Evolutionary conservation across 92 coral and sea anemone species (phyloP).

Genomic region (Pocillopora meandrina): DNA sequence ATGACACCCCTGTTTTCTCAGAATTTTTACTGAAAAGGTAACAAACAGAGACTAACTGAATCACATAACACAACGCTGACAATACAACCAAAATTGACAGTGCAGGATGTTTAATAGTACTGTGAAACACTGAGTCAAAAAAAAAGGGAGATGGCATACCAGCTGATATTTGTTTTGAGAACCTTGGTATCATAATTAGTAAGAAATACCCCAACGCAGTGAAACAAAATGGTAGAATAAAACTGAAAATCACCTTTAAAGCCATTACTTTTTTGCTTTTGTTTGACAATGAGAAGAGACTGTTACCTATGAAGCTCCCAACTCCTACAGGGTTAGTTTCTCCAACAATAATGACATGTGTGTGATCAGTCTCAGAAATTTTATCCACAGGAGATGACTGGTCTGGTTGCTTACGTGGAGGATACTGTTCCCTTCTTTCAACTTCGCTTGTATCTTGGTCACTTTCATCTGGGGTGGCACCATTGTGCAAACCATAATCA

Average conservation of each 20-base stretch:
- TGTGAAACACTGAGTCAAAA: neutral
- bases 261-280: neutral
- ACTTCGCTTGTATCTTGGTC: no score
- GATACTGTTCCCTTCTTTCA: no score
- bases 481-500: neutral
- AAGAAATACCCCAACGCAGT: neutral
- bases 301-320: constrained; percentile 22
- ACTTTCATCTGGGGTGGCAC: no score
- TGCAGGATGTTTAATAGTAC: neutral
- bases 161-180: neutral
- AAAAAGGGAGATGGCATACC: constrained; percentile 7
- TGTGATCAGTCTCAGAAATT: neutral
- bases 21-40: neutral
- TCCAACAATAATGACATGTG: neutral
- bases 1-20: neutral
- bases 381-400: neutral
- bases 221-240: neutral
- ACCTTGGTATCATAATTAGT: neutral
- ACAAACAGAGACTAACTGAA: neutral
- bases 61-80: neutral
- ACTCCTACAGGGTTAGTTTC: constrained; percentile 1
- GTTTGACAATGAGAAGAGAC: neutral
- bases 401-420: no score
- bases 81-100: neutral
- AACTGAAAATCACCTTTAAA: neutral